Evolutionary conservation across 2,888 invertebrate genomes (phyloP), one percentile per base, ranked within the genome.

Genomic region (Atethmia centrago): DNA sequence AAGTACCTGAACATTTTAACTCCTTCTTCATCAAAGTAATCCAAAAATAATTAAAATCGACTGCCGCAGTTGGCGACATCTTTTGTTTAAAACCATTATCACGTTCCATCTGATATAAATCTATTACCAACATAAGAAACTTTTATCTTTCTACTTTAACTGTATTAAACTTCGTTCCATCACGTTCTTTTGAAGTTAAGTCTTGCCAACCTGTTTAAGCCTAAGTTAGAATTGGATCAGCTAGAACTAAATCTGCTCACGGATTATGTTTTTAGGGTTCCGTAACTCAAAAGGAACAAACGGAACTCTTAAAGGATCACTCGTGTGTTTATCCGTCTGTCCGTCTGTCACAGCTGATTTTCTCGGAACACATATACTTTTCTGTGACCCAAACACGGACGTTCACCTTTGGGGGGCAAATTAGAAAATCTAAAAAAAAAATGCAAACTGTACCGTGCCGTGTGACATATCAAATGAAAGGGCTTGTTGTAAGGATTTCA

Each of bases 101-200:
- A 83, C 74, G 67, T 79, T 61, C 63, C 55, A 56, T 79, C 65
- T 64, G 47, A 45, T 59, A 71, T 83, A 74, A 82, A 82, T 83
- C 71, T 83, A 79, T 74, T 79, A 79, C 65, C 56, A 55, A 71
- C 71, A 49, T 45, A 73, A 42, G 67, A 71, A 81, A 79, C 31
- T 81, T 81, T 68, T 79, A 71, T 68, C 79, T 79, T 70, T 77
- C 70, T 67, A 59, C 79, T 64, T 64, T 83, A 82, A 82, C 67
- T 71, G 45, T 71, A 79, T 79, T 74, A 81, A 81, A 81, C 51
- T 79, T 59, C 59, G 58, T 79, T 79, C 68, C 65, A 36, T 83
- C 80, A 79, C 82, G 83, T 83, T 73, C 69, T 73, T 83, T 69
- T 79, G 59, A 73, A 78, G 80, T 79, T 67, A 63, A 69, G 79